Percentiles rank a stretch among this genome's conserved stretches.
phyloP scores from a whole-genome alignment of 2,113 vertebrate genomes.

The Tetrax tetrax region DNA sequence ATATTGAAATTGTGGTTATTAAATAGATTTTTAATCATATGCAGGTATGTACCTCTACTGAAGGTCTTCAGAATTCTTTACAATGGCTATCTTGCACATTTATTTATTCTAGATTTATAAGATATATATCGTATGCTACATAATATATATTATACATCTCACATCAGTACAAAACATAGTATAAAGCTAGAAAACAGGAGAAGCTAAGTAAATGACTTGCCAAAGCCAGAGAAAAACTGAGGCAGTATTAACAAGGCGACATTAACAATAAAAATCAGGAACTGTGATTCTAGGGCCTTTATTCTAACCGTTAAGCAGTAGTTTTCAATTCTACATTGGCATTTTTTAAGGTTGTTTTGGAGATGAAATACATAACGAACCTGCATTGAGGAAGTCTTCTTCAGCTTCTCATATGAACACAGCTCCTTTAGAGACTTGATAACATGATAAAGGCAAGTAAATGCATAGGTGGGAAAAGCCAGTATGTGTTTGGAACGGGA shows the following conservation, averaged over 20 bases:
- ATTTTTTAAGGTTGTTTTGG: neutral
- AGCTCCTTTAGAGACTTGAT: neutral
- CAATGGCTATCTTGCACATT: neutral
- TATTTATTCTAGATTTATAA: neutral
- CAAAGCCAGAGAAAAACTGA: neutral
- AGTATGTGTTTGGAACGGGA: rapidly evolving
- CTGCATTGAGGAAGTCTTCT: neutral
- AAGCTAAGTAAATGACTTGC: neutral
- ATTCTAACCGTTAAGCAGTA: neutral
- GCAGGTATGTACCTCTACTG: neutral
- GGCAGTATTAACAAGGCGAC: neutral
- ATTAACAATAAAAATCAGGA: neutral
- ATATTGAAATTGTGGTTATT: neutral
- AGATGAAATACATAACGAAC: neutral
- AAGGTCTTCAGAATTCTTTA: neutral
- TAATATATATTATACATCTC: neutral
- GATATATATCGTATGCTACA: neutral
- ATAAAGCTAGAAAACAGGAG: neutral
- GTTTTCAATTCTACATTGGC: neutral
- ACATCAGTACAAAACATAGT: neutral
- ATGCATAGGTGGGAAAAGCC: neutral
- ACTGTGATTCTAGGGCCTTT: neutral
- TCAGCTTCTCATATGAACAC: neutral
- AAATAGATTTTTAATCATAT: neutral
- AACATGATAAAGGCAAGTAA: neutral